Percentiles rank a stretch among this genome's conserved stretches.
Evolutionary conservation across 2,797 vertebrate genomes (phyloP).

Genomic region (Jordanella pulchra): DNA sequence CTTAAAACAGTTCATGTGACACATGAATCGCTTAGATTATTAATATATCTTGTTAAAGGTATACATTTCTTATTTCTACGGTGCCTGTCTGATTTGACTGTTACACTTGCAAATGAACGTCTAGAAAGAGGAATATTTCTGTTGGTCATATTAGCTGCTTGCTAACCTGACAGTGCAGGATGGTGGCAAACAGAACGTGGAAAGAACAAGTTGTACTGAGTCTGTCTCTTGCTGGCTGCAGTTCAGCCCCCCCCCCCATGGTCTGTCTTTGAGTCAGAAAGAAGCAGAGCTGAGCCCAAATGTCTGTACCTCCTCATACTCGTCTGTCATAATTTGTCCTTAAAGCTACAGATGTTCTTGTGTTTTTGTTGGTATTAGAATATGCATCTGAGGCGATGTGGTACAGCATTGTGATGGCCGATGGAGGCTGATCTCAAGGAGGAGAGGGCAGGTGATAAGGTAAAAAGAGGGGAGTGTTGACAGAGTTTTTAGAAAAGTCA

Average conservation of each 20-base stretch:
- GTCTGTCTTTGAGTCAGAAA: conserved; percentile 30
- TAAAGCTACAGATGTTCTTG: conserved; percentile 71
- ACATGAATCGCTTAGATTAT: not conserved
- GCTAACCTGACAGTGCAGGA: conserved; percentile 65
- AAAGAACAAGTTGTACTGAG: conserved; percentile 75
- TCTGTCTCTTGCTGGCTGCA: conserved; percentile 56
- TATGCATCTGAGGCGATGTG: conserved; percentile 68
- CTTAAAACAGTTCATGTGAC: not conserved
- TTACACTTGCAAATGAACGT: conserved; percentile 9
- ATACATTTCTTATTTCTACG: conserved; percentile 5
- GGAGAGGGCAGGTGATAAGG: conserved; percentile 25
- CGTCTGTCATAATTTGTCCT: conserved; percentile 79
- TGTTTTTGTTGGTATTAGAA: conserved; percentile 43
- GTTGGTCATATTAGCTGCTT: conserved; percentile 70
- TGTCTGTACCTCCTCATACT: conserved; percentile 48
- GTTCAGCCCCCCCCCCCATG: conserved; percentile 52
- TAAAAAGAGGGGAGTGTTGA: conserved; percentile 7
- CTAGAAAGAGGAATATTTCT: conserved; percentile 17
- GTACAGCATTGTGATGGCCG: conserved; percentile 56
- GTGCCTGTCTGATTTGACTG: conserved; percentile 29
- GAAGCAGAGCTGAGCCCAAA: conserved; percentile 35
- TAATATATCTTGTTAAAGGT: conserved; percentile 7
- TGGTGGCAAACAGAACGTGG: conserved; percentile 62
- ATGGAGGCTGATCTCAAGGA: conserved; percentile 48
- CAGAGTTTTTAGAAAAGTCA: conserved; percentile 7